phyloP scores from a whole-genome alignment of 2,888 invertebrate species.

The Petrolisthes manimaculis region DNA sequence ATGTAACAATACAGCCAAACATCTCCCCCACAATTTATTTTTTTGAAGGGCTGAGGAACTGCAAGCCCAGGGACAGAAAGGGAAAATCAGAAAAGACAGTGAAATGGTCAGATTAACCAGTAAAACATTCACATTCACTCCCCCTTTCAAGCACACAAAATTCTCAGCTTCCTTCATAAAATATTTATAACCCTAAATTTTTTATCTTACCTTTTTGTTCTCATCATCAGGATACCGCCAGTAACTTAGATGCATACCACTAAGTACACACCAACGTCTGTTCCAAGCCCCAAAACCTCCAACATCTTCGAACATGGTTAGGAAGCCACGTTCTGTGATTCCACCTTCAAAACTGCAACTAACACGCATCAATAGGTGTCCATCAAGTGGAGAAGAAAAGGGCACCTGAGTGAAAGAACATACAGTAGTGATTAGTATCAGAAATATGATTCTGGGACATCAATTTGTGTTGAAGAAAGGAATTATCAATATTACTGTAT shows the following conservation, averaged over 20 bases:
- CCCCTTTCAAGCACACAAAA: too few relatives aligned
- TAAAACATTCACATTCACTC: background rate
- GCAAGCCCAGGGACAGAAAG: background rate
- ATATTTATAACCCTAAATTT: background rate
- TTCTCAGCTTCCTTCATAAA: background rate
- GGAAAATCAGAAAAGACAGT: background rate
- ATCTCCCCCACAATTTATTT: background rate
- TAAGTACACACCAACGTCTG: constrained; percentile 91
- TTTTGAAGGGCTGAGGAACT: background rate
- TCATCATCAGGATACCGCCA: constrained; percentile 99
- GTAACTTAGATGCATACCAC: constrained; percentile 83
- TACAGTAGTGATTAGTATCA: background rate
- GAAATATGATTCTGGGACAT: too few relatives aligned
- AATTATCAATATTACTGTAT: too few relatives aligned
- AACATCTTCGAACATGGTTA: constrained; percentile 96
- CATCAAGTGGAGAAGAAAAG: constrained; percentile 87
- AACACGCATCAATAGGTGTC: constrained; percentile 84
- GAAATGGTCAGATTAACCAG: too few relatives aligned
- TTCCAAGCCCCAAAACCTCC: constrained; percentile 97
- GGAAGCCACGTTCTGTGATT: constrained; percentile 85
- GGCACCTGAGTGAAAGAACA: constrained; percentile 76
- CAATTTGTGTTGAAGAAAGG: background rate
- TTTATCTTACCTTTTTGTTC: constrained; percentile 74
- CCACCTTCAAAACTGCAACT: constrained; percentile 79
- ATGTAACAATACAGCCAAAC: background rate